phyloP scores from a whole-genome alignment of 1,140 invertebrate species.

The Drosophila ogumai region DNA sequence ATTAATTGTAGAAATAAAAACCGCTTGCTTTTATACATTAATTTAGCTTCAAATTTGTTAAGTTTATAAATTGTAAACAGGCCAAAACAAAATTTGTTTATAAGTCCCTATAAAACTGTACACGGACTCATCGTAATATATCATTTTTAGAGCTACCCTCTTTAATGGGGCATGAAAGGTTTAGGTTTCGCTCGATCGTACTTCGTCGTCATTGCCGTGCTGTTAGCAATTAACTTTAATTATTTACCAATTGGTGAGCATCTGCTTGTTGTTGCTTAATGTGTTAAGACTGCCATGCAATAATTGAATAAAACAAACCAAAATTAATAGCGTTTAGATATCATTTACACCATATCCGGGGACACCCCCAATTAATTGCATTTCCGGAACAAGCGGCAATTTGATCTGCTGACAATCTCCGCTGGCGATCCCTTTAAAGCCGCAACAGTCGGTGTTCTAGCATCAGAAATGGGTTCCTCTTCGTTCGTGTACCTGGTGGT shows the following conservation, averaged over 20 bases:
- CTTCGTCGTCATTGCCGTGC: slow-evolving; percentile 50
- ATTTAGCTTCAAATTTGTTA: background rate
- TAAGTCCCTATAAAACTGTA: background rate
- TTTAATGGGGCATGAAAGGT: slow-evolving; percentile 8
- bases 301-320: slow-evolving; percentile 43
- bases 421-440: slow-evolving; percentile 23
- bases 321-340: slow-evolving; percentile 19
- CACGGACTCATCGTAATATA: background rate
- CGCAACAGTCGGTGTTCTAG: background rate
- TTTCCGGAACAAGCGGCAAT: slow-evolving; percentile 29
- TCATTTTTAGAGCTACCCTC: slow-evolving; percentile 1
- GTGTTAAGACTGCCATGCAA: slow-evolving; percentile 48
- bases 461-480: slow-evolving; percentile 38
- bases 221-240: slow-evolving; percentile 54
- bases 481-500: background rate
- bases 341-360: slow-evolving; percentile 13
- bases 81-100: background rate
- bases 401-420: background rate
- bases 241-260: slow-evolving; percentile 23
- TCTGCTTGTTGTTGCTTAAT: slow-evolving; percentile 53
- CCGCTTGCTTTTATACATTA: background rate
- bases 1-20: background rate
- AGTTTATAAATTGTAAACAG: background rate
- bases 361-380: background rate
- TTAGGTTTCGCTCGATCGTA: slow-evolving; percentile 6